phyloP scores from a whole-genome alignment of 2,797 vertebrate species.

The Falco rusticolus region DNA sequence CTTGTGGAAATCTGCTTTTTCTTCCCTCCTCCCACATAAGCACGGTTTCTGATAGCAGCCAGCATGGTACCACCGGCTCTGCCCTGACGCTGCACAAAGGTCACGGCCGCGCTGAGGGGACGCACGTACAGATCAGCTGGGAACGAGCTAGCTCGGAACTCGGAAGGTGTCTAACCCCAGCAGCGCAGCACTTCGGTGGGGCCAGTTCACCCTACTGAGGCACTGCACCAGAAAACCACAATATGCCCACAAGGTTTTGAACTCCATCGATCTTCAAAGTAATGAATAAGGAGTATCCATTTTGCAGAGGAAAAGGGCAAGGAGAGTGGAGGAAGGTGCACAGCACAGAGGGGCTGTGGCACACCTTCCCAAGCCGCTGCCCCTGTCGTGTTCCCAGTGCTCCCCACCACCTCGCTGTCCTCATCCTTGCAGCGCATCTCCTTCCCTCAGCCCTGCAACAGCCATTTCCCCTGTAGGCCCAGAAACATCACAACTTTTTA shows the following conservation, averaged over 20 bases:
- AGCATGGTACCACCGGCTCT: not conserved
- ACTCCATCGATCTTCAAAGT: not conserved
- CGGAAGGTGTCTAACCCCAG: not conserved
- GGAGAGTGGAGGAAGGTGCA: not conserved
- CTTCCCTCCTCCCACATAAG: not conserved
- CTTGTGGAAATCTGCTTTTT: not conserved
- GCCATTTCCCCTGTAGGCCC: slow-evolving; percentile 22
- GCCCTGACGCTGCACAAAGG: not conserved
- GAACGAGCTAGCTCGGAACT: not conserved
- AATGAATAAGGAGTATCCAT: not conserved
- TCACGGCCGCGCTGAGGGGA: not conserved
- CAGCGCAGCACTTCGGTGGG: not conserved
- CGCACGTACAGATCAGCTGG: not conserved
- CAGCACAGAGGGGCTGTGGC: accelerated
- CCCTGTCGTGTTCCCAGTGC: not conserved
- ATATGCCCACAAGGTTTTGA: not conserved
- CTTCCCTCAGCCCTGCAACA: slow-evolving; percentile 18
- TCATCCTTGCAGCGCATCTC: not conserved
- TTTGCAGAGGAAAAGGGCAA: not conserved
- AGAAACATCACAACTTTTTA: slow-evolving; percentile 59
- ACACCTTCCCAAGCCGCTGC: not conserved
- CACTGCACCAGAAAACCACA: not conserved
- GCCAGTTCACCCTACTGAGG: not conserved
- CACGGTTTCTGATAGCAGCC: not conserved
- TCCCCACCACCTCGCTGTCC: not conserved